phyloP scores from a whole-genome alignment of 2,113 vertebrate species.

The Grallaria varia region DNA sequence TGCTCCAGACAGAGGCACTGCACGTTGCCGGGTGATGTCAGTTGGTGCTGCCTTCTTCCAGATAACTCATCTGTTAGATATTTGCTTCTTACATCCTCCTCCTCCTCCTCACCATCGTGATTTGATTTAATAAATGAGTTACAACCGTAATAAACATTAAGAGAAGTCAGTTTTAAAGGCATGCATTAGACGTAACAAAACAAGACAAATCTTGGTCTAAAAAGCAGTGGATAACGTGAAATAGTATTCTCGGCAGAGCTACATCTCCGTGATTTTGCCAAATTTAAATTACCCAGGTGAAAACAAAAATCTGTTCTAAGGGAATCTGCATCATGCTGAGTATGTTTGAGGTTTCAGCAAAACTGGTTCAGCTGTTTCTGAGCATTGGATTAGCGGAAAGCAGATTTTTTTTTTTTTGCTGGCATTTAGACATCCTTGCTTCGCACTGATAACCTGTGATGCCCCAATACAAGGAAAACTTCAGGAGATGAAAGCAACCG shows the following conservation, averaged over 20 bases:
- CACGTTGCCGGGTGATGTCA: not conserved
- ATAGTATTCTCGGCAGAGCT: not conserved
- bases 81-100: conserved; percentile 5
- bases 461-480: not conserved
- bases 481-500: not conserved
- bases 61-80: conserved; percentile 51
- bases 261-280: not conserved
- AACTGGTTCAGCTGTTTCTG: not conserved
- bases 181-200: not conserved
- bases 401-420: not conserved
- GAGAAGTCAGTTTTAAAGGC: not conserved
- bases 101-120: not conserved
- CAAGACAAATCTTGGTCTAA: conserved; percentile 13
- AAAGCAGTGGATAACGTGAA: not conserved
- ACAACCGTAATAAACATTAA: not conserved
- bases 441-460: not conserved
- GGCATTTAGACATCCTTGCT: not conserved
- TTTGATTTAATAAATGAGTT: conserved; percentile 22
- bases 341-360: not conserved
- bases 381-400: not conserved
- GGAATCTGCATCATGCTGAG: not conserved
- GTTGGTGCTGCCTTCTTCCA: conserved; percentile 2
- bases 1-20: conserved; percentile 23
- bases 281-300: conserved; percentile 13
- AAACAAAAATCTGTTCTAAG: not conserved